These are phyloP conservation scores for Scomber scombrus DNA, from an alignment of 2,113 vertebrate species.

Conservation along the genomic window DNA sequence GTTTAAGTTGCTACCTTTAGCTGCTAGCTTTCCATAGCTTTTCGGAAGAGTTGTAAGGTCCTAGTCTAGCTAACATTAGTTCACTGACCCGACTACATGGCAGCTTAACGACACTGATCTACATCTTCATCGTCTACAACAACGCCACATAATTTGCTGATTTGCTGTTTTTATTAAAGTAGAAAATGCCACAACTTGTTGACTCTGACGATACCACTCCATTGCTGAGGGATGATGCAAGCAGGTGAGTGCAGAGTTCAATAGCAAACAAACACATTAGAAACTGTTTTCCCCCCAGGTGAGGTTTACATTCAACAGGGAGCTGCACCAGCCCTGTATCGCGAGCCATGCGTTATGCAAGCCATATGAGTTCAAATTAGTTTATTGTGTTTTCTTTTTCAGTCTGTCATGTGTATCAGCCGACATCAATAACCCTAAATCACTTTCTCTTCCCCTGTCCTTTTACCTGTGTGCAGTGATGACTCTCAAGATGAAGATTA, in stretches of 20 bases:
- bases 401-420: background rate
- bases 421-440: background rate
- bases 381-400: background rate
- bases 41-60: background rate
- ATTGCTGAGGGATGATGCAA: conserved; percentile 73
- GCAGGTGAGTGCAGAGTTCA: conserved; percentile 84
- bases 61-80: conserved; percentile 14
- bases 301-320: background rate
- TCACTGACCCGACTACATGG: conserved; percentile 57
- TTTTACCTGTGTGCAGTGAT: conserved; percentile 69
- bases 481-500: conserved; percentile 82
- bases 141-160: background rate
- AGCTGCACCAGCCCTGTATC: background rate
- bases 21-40: conserved; percentile 5
- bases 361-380: too few species aligned
- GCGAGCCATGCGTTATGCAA: background rate
- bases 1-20: background rate
- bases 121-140: background rate
- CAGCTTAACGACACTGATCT: conserved; percentile 8
- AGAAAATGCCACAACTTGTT: conserved; percentile 66
- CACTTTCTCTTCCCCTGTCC: background rate
- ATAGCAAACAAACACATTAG: too few species aligned
- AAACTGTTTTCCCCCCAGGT: background rate
- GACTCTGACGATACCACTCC: conserved; percentile 73
- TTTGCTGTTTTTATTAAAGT: background rate